phyloP scores from a whole-genome alignment of 2,797 vertebrate species.

The Artibeus lituratus region DNA sequence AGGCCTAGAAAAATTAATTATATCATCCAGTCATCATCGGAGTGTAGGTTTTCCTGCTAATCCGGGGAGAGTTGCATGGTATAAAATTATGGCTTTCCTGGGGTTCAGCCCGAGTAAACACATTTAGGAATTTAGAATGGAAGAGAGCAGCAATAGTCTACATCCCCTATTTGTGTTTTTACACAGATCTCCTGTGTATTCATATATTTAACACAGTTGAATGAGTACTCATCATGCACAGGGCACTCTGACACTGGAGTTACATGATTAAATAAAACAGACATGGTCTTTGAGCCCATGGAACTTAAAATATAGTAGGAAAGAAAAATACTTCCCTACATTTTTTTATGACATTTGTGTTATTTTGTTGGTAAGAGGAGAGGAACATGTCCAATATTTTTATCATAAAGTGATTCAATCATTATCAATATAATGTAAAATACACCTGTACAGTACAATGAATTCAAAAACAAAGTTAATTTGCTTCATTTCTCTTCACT shows the following conservation, averaged over 20 bases:
- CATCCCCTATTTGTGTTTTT: not conserved
- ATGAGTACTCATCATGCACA: not conserved
- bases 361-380: not conserved
- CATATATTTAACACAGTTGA: not conserved
- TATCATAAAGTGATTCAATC: not conserved
- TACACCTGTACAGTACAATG: not conserved
- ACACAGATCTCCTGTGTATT: not conserved
- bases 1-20: not conserved
- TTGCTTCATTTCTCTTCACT: not conserved
- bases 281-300: not conserved
- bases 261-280: not conserved
- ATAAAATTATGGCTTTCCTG: not conserved
- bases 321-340: not conserved
- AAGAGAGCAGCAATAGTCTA: not conserved
- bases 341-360: not conserved
- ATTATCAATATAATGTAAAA: not conserved
- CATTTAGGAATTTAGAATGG: not conserved
- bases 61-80: not conserved
- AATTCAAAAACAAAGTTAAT: not conserved
- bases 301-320: not conserved
- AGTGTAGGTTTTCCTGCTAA: not conserved
- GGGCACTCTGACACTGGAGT: not conserved
- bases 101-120: not conserved
- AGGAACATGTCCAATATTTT: not conserved
- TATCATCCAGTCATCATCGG: not conserved